These are phyloP conservation scores for Hemicordylus capensis DNA, from an alignment of 2,113 vertebrate genomes.

Conservation along the genomic window DNA sequence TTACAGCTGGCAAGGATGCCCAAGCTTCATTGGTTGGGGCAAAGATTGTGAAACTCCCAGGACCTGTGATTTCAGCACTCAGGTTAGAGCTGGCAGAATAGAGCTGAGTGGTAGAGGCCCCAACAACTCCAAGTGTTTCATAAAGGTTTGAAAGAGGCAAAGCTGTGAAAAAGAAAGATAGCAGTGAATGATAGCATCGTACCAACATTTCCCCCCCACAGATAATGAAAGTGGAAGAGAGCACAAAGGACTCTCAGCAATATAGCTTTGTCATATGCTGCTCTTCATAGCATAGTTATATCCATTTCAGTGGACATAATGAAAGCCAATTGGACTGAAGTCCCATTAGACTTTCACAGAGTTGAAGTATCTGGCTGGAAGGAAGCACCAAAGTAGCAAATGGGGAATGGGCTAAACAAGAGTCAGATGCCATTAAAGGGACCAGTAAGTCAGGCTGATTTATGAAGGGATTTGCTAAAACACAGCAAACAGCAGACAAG, in stretches of 20 bases:
- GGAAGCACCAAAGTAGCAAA: too few relatives aligned
- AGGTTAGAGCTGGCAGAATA: slow-evolving; percentile 90
- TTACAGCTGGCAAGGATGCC: slow-evolving; percentile 87
- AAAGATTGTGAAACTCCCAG: slow-evolving; percentile 96
- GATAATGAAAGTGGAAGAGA: slow-evolving; percentile 5
- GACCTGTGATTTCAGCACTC: slow-evolving; percentile 89
- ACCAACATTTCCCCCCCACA: background rate
- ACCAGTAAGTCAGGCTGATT: too few relatives aligned
- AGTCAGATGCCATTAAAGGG: too few relatives aligned
- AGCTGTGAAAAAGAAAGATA: slow-evolving; percentile 72
- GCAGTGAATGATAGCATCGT: background rate
- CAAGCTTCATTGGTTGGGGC: slow-evolving; percentile 96
- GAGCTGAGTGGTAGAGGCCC: slow-evolving; percentile 91
- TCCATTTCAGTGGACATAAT: too few relatives aligned
- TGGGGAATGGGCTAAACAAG: too few relatives aligned
- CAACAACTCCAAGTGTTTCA: slow-evolving; percentile 89
- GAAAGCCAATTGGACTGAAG: too few relatives aligned
- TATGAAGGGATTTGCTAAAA: too few relatives aligned
- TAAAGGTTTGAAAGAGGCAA: slow-evolving; percentile 94
- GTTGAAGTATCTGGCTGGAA: too few relatives aligned
- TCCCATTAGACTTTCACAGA: too few relatives aligned
- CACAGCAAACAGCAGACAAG: too few relatives aligned
- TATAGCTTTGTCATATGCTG: background rate
- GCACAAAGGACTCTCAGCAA: background rate
- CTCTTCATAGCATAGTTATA: background rate